phyloP scores from a whole-genome alignment of 2,888 invertebrate genomes.

The Nephrocerus scutellatus region DNA sequence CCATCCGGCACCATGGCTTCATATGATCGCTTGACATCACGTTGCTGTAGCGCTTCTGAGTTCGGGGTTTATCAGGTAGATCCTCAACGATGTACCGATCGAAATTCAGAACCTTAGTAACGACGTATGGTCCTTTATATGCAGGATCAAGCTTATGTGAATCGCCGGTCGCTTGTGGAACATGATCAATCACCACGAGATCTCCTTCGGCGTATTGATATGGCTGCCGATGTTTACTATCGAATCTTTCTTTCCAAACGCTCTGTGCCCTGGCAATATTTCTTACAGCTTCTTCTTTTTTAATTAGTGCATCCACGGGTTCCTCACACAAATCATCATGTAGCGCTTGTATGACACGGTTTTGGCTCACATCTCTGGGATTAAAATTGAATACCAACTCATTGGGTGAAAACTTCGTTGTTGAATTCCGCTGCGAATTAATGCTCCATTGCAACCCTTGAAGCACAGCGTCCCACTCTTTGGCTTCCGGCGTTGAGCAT shows the following conservation, averaged over 20 bases:
- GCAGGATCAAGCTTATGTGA: conserved; percentile 16
- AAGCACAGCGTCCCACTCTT: conserved; percentile 18
- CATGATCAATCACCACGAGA: conserved; percentile 13
- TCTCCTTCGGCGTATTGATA: conserved; percentile 9
- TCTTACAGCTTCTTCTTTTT: no score
- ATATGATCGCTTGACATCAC: conserved; percentile 16
- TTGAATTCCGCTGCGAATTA: conserved; percentile 18
- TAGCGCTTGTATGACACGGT: conserved; percentile 12
- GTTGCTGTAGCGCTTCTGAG: conserved; percentile 11
- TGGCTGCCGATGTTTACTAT: conserved; percentile 13
- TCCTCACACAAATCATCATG: conserved; percentile 9
- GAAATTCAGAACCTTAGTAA: conserved; percentile 12
- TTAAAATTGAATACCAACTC: conserved; percentile 23
- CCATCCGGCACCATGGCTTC: conserved; percentile 15
- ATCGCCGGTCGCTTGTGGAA: conserved; percentile 8
- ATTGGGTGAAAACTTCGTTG: conserved; percentile 15
- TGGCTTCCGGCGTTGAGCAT: conserved; percentile 6
- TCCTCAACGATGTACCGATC: conserved; percentile 17
- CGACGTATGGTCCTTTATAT: conserved; percentile 14
- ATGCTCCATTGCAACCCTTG: conserved; percentile 20
- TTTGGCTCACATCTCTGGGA: conserved; percentile 12
- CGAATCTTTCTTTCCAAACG: conserved; percentile 12
- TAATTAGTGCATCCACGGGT: not conserved
- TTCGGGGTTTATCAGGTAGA: conserved; percentile 11
- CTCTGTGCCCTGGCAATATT: no score